phyloP scores from a whole-genome alignment of 2,113 vertebrate genomes.

The Erythrolamprus reginae region DNA sequence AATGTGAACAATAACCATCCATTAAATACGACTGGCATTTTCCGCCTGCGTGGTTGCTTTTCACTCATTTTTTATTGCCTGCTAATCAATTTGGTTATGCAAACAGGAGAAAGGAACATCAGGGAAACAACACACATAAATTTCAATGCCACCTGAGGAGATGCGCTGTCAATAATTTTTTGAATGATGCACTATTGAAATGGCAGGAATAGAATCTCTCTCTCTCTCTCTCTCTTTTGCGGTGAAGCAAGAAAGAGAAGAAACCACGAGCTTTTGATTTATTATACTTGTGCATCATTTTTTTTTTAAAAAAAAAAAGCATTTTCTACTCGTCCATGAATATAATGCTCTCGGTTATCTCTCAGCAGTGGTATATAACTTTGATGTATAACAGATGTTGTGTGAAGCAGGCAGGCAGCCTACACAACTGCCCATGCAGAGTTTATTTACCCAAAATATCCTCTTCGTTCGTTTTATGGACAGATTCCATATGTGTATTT shows the following conservation, averaged over 20 bases:
- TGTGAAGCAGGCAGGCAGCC: background rate
- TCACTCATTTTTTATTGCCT: conserved; percentile 17
- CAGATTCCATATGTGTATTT: background rate
- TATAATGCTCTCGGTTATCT: background rate
- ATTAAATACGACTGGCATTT: conserved; percentile 23
- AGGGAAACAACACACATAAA: conserved; percentile 28
- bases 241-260: background rate
- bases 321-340: conserved; percentile 22
- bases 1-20: conserved; percentile 28
- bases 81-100: conserved; percentile 39
- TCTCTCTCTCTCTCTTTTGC: conserved; percentile 22
- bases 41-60: background rate
- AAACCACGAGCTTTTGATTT: background rate
- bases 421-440: background rate
- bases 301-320: conserved; percentile 7
- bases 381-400: background rate
- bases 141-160: conserved; percentile 26
- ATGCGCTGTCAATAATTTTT: conserved; percentile 18
- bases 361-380: background rate
- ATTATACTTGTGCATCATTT: background rate
- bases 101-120: conserved; percentile 38
- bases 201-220: conserved; percentile 26
- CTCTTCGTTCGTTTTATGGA: background rate
- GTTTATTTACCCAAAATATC: background rate
- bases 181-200: conserved; percentile 32